Evolutionary conservation across 1,140 invertebrate species (phyloP).

Genomic region (Hyles vespertilio): DNA sequence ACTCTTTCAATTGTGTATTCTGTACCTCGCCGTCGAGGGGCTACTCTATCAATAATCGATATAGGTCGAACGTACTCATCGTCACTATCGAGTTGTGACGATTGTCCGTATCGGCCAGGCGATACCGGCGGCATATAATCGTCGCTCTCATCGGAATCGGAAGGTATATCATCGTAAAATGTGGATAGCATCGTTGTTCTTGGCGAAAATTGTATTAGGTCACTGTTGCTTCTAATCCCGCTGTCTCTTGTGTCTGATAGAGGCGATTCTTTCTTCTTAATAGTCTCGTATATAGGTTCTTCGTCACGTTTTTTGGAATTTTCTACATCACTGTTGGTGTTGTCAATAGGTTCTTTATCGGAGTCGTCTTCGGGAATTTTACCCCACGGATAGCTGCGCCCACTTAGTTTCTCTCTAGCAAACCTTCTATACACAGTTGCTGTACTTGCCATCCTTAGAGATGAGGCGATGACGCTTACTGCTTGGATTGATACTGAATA

Average conservation of each 20-base stretch:
- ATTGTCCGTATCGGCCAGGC: constrained; percentile 6
- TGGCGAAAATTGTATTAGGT: constrained; percentile 64
- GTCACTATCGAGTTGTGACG: constrained; percentile 34
- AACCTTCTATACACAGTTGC: constrained; percentile 84
- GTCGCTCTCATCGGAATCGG: constrained; percentile 45
- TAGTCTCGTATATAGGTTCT: constrained; percentile 44
- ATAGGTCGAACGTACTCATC: constrained; percentile 54
- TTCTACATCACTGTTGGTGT: constrained; percentile 18
- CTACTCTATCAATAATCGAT: constrained; percentile 63
- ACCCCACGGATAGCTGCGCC: constrained; percentile 83
- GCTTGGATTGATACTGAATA: constrained; percentile 79
- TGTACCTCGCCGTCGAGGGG: constrained; percentile 46
- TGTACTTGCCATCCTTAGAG: constrained; percentile 80
- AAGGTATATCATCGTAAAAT: constrained; percentile 38
- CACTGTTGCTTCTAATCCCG: constrained; percentile 39
- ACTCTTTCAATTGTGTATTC: constrained; percentile 56
- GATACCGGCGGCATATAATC: constrained; percentile 39
- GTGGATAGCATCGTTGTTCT: constrained; percentile 29
- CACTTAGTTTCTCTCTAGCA: constrained; percentile 84
- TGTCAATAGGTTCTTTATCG: constrained; percentile 8
- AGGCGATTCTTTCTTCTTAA: constrained; percentile 35
- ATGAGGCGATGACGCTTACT: constrained; percentile 79
- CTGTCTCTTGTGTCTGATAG: constrained; percentile 23
- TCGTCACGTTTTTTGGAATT: constrained; percentile 11
- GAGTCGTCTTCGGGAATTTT: constrained; percentile 36